Conservation (phyloP, 2,888 invertebrate species). For the Agrochola circellaris region DNA sequence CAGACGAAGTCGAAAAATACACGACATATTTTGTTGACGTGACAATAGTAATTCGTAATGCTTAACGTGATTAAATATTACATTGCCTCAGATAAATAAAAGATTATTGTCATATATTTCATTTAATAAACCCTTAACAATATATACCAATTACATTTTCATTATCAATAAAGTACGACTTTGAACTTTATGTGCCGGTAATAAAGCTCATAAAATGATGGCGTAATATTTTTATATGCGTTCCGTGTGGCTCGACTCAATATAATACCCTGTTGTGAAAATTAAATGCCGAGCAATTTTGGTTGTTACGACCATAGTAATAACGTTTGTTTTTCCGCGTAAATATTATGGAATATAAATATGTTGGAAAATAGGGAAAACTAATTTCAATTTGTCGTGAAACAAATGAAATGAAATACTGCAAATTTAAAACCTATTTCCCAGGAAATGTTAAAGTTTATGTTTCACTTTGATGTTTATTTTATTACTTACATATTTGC, state of each 20-base stretch:
- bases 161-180: conserved; percentile 56
- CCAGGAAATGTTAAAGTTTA: not conserved
- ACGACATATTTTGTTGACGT: not conserved
- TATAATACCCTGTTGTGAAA: conserved; percentile 50
- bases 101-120: conserved; percentile 40
- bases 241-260: conserved; percentile 40
- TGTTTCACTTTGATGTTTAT: not conserved
- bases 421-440: conserved; percentile 21
- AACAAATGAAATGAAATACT: conserved; percentile 38
- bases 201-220: conserved; percentile 60
- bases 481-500: not conserved
- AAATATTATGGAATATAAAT: conserved; percentile 21
- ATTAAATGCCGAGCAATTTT: conserved; percentile 49
- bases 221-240: conserved; percentile 57
- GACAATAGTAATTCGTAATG: not conserved
- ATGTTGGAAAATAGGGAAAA: conserved; percentile 17
- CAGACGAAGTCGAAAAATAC: not conserved
- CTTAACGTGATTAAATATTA: not conserved
- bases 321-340: conserved; percentile 38
- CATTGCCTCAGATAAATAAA: conserved; percentile 31
- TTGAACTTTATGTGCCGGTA: conserved; percentile 56
- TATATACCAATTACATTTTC: conserved; percentile 54
- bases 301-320: not conserved
- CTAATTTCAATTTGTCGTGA: conserved; percentile 42
- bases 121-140: conserved; percentile 45